Base-by-base conservation (phyloP, 2,888 invertebrate species). In the Tachina fera region DNA sequence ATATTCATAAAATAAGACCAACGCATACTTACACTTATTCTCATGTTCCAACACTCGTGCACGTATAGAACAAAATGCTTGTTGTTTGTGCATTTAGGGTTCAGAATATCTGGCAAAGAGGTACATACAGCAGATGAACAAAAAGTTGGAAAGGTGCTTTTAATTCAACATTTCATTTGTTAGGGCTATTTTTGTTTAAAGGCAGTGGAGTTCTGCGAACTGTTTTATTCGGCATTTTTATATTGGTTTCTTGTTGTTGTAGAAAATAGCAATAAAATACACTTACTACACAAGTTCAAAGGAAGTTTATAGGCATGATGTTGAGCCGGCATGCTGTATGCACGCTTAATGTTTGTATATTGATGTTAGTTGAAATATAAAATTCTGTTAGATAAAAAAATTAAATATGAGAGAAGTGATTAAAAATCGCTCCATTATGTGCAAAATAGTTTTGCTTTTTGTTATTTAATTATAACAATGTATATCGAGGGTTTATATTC, bases 251-350 rank as follows among this genome's bases (percentile, higher is more conserved):
- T 58, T 53, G 51, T 60, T 41, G 9, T 10, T 63, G 31, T 60
- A 39, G 67, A 22, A 79, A 72, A 61, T 51, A 65, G 68, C 68
- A 82, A 71, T 70, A 85, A 81, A 85, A 81, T 68, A 56, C 63
- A 71, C 65, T 82, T 86, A 41, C 14, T 78, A 58, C 63, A 51
- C 9, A 78, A 82, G 43, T 78, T 75, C 67, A 53, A 45, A 31
- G 51, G 60, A 79, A 75, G 51, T 72, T 86, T 81, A 74, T 79
- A 86, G 86, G 86, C 83, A 76, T 75, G 63, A 82, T 82, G 78
- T 53, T 85, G 70, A 78, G 78, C 51, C 65, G 60, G 67, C 63
- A 47, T 82, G 78, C 65, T 78, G n/a, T n/a, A n/a, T n/a, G 82
- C 19, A 82, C 75, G 78, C 78, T 78, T 39, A 63, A 75, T 51